A percentile compares a stretch with the other conserved stretches of the same genome.
Conservation (phyloP, 2,888 invertebrate genomes). For the Chrysolina americana region DNA sequence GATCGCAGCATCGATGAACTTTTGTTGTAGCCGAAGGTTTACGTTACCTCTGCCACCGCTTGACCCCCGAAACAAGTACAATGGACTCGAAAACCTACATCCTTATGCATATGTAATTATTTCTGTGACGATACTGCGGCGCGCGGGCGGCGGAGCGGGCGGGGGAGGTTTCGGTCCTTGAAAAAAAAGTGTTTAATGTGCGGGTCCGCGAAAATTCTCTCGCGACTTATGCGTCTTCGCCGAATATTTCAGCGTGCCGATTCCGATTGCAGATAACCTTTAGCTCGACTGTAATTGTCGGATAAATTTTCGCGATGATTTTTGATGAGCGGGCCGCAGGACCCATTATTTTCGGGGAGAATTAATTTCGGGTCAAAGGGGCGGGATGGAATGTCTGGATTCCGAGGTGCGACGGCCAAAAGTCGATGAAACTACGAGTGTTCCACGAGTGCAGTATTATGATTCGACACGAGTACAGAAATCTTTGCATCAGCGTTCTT, state of each 20-base stretch:
- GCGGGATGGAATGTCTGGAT: constrained; percentile 16
- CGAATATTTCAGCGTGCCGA: constrained; percentile 28
- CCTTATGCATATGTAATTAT: constrained; percentile 46
- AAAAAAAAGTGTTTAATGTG: constrained; percentile 30
- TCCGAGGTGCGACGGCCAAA: background rate
- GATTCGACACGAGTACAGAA: too few species aligned
- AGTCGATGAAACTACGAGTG: too few species aligned
- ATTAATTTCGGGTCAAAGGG: constrained; percentile 24
- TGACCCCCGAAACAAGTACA: constrained; percentile 45
- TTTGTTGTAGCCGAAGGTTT: constrained; percentile 42
- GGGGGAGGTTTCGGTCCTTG: constrained; percentile 4
- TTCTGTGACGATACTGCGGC: constrained; percentile 13
- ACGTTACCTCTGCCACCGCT: constrained; percentile 46
- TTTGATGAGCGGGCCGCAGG: constrained; percentile 3
- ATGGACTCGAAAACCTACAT: constrained; percentile 42
- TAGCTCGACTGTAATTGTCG: constrained; percentile 27
- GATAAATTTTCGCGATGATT: constrained; percentile 26
- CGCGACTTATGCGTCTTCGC: constrained; percentile 26
- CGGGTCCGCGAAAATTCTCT: constrained; percentile 27
- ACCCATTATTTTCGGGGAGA: constrained; percentile 10
- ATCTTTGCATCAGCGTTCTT: too few species aligned
- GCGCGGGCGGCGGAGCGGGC: background rate
- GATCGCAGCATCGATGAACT: constrained; percentile 41
- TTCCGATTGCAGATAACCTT: constrained; percentile 32
- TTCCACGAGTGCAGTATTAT: too few species aligned